Evolutionary conservation across 2,888 invertebrate genomes (phyloP).

Genomic region (Acanthococcus lagerstroemiae): DNA sequence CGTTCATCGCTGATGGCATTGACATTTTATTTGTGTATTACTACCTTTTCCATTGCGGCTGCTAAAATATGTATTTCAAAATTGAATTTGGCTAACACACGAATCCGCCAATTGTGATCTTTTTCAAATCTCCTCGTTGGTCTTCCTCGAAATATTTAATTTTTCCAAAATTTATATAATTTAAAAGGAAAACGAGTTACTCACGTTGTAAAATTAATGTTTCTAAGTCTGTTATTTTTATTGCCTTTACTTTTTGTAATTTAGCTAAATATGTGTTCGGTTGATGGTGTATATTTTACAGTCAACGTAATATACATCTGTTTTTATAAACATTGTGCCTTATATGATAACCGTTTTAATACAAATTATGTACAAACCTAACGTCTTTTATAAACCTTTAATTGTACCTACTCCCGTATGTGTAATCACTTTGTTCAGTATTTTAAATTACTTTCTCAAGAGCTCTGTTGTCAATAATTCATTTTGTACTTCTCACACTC

Average conservation of each 20-base stretch:
- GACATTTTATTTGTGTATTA: no score
- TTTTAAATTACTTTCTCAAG: no score
- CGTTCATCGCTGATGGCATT: no score
- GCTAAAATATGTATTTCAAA: neutral
- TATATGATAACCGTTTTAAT: conserved; percentile 23
- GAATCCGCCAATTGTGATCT: neutral
- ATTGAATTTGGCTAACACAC: no score
- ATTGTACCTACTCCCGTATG: no score
- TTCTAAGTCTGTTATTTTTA: conserved; percentile 24
- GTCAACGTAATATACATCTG: conserved; percentile 2
- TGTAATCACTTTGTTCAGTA: no score
- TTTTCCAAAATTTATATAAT: no score
- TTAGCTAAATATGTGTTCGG: conserved; percentile 26
- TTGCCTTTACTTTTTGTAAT: conserved; percentile 8
- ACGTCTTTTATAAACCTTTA: neutral
- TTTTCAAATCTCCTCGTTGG: neutral
- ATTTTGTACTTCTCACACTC: neutral
- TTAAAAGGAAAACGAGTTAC: neutral
- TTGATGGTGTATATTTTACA: conserved; percentile 17
- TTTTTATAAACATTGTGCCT: conserved; percentile 20
- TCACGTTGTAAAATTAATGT: neutral
- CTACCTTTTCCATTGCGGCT: neutral
- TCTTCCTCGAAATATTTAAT: neutral
- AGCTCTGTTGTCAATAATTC: conserved; percentile 6
- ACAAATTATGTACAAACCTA: conserved; percentile 19